Evolutionary conservation across 1,140 invertebrate species (phyloP), one percentile per base, ranked within the genome.

Genomic region (Cylas formicarius): DNA sequence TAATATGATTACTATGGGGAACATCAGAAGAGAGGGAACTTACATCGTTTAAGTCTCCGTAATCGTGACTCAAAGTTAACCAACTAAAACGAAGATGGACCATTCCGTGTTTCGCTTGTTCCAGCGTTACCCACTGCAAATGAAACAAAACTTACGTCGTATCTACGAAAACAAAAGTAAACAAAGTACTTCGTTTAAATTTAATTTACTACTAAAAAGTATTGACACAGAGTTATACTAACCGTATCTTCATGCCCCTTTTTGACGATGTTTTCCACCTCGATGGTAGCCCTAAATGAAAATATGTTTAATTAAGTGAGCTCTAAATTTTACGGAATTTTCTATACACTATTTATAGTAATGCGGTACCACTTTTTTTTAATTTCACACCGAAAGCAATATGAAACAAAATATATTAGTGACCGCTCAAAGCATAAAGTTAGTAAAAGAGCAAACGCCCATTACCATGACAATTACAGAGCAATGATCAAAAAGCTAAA

Each of bases 51-150:
- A 95, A 68, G 64, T 89, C 83, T 21, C 67, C 63, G 11, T 78
- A 64, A 65, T 86, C 75, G 20, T 78, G 73, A 11, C 81, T 81
- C 21, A 96, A 71, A 44, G 79, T 78, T 36, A 95, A 75, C 93
- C 93, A 97, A 3, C 80, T 82, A 16, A 94, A 69, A 43, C 86
- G 77, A 19, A 97, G 58, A 65, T 95, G 88, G 2, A 97, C 75
- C 72, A 88, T 81, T 22, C 94, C 94, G 60, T 90, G 88, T 68
- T 92, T 93, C 3, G 89, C 90, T 69, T 93, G 84, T 66, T 96
- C 90, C 46, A 97, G 71, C 0, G 88, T 86, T 35, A 94, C 73
- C 91, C 92, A 96, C 88, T 94, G 57, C 3, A 68, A 71, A 55
- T 52, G 56, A 56, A 18, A 29, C 16, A 38, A 36, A 28, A 36